A percentile compares a stretch with the other conserved stretches of the same genome.
Evolutionary conservation across 1,140 invertebrate species (phyloP).

Genomic region (Drosophila sturtevanti): DNA sequence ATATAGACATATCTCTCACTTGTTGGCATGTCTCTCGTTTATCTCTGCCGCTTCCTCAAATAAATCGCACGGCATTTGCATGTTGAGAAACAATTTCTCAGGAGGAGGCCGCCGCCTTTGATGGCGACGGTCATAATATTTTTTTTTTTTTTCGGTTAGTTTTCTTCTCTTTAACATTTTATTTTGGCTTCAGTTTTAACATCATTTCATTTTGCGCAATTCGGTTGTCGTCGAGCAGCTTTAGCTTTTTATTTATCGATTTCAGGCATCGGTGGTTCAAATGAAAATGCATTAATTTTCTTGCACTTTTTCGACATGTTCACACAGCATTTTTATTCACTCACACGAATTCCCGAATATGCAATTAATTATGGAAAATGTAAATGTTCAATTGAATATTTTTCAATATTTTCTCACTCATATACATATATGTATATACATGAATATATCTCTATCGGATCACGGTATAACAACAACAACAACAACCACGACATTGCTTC

Average conservation of each 20-base stretch:
- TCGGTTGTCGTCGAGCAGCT: constrained; percentile 71
- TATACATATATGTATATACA: neutral
- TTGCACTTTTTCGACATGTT: constrained; percentile 35
- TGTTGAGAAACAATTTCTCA: constrained; percentile 79
- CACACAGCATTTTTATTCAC: constrained; percentile 1
- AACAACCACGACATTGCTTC: too few relatives aligned
- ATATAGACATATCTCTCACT: neutral
- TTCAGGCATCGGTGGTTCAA: constrained; percentile 66
- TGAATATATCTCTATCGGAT: neutral
- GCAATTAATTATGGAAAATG: constrained; percentile 66
- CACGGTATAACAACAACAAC: too few relatives aligned
- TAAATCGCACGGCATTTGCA: constrained; percentile 78
- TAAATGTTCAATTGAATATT: constrained; percentile 28
- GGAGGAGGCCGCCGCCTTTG: constrained; percentile 65
- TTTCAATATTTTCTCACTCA: constrained; percentile 54
- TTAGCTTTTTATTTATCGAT: constrained; percentile 26
- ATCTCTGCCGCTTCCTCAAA: constrained; percentile 70
- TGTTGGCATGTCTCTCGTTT: constrained; percentile 71
- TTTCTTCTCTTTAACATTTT: too few relatives aligned
- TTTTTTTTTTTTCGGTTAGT: constrained; percentile 38
- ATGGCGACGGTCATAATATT: constrained; percentile 78
- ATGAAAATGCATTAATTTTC: constrained; percentile 69
- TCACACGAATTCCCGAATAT: neutral
- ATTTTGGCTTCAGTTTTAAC: neutral
- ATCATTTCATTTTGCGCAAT: constrained; percentile 59